Evolutionary conservation across 2,113 vertebrate species (phyloP).

Genomic region (Halcyon senegalensis): DNA sequence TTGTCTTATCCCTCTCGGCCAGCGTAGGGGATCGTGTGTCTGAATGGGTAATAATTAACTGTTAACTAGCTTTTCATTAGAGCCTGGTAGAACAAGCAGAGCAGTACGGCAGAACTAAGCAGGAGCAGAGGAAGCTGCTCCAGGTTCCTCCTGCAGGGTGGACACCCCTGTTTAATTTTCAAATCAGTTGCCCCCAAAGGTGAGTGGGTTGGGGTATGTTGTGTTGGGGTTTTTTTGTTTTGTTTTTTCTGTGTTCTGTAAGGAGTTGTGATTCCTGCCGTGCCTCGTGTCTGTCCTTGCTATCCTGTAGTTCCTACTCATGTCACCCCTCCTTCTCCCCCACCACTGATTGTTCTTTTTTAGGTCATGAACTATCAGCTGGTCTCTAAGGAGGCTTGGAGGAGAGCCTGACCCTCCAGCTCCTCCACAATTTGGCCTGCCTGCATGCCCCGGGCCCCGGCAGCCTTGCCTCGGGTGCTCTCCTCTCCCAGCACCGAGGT

Average conservation of each 20-base stretch:
- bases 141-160: neutral
- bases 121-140: neutral
- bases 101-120: neutral
- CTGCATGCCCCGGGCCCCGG: neutral
- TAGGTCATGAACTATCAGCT: neutral
- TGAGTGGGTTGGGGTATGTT: neutral
- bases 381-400: neutral
- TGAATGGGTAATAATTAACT: conserved; percentile 74
- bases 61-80: conserved; percentile 73
- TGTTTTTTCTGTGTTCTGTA: neutral
- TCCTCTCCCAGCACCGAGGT: neutral
- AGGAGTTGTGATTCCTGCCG: neutral
- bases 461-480: neutral
- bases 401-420: neutral
- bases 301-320: neutral
- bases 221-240: neutral
- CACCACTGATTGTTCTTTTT: neutral
- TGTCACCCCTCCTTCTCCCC: neutral
- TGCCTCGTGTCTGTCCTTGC: neutral
- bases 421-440: neutral
- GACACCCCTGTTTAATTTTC: conserved; percentile 4
- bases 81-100: conserved; percentile 4
- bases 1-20: conserved; percentile 44
- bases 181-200: conserved; percentile 19
- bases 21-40: conserved; percentile 49